These are phyloP conservation scores for Anguilla marmorata DNA, from an alignment of 2,797 vertebrate species.

Conservation along the genomic window DNA sequence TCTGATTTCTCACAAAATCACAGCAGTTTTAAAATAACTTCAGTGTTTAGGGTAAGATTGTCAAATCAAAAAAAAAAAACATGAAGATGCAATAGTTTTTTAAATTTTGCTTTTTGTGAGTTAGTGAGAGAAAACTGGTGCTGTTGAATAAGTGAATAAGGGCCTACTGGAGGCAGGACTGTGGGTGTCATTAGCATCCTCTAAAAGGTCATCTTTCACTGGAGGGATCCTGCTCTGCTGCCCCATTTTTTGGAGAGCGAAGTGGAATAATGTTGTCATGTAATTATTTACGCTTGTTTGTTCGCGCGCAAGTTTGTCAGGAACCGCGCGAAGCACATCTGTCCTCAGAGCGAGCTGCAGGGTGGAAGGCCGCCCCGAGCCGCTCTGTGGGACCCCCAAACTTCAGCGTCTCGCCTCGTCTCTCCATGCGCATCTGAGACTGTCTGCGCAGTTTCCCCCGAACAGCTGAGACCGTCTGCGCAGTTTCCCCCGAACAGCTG, in stretches of 20 bases:
- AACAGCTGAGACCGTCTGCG: too few relatives aligned
- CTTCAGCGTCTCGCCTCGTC: too few relatives aligned
- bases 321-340: background rate
- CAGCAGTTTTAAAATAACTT: background rate
- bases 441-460: too few relatives aligned
- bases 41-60: background rate
- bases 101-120: background rate
- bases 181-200: background rate
- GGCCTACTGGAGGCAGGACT: background rate
- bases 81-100: background rate
- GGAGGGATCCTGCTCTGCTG: background rate
- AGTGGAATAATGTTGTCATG: background rate
- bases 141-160: background rate
- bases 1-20: background rate
- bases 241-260: background rate
- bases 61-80: background rate
- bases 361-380: background rate
- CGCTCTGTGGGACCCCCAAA: too few relatives aligned
- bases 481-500: too few relatives aligned
- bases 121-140: background rate
- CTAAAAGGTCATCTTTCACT: background rate
- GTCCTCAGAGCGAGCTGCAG: background rate
- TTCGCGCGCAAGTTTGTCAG: background rate
- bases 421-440: too few relatives aligned
- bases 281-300: background rate